A percentile compares a stretch with the other conserved stretches of the same genome.
Evolutionary conservation across 2,888 invertebrate species (phyloP).

Genomic region (Cyaniris semiargus): DNA sequence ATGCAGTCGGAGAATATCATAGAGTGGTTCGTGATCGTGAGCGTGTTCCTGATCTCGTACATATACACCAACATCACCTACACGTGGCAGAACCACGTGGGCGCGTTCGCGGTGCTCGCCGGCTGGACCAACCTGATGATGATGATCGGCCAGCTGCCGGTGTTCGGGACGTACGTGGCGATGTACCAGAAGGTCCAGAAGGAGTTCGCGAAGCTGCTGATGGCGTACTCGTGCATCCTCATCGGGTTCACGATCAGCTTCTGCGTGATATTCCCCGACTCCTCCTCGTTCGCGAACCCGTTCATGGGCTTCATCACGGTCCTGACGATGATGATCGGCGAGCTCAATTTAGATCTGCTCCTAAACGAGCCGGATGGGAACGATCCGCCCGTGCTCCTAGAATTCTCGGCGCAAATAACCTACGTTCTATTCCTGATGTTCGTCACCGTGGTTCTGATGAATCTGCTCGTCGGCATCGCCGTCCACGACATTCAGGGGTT

Average conservation of each 20-base stretch:
- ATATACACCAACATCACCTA: conserved; percentile 87
- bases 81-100: conserved; percentile 92
- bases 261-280: conserved; percentile 92
- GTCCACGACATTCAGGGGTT: conserved; percentile 93
- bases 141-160: conserved; percentile 93
- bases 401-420: conserved; percentile 90
- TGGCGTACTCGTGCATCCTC: conserved; percentile 91
- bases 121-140: conserved; percentile 95
- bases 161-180: conserved; percentile 93
- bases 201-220: conserved; percentile 91
- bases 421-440: conserved; percentile 90
- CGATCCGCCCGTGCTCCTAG: conserved; percentile 87
- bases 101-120: conserved; percentile 90
- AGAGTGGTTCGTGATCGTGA: conserved; percentile 92
- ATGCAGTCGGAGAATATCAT: conserved; percentile 92
- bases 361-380: conserved; percentile 88
- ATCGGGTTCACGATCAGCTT: conserved; percentile 94
- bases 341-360: conserved; percentile 87
- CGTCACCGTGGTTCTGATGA: conserved; percentile 92
- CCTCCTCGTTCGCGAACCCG: conserved; percentile 90
- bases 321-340: conserved; percentile 94
- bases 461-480: conserved; percentile 91
- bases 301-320: conserved; percentile 92
- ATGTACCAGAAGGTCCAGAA: conserved; percentile 94
- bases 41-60: conserved; percentile 91